These are phyloP conservation scores for Bombyx mandarina DNA, from an alignment of 1,140 invertebrate species.

Conservation along the genomic window DNA sequence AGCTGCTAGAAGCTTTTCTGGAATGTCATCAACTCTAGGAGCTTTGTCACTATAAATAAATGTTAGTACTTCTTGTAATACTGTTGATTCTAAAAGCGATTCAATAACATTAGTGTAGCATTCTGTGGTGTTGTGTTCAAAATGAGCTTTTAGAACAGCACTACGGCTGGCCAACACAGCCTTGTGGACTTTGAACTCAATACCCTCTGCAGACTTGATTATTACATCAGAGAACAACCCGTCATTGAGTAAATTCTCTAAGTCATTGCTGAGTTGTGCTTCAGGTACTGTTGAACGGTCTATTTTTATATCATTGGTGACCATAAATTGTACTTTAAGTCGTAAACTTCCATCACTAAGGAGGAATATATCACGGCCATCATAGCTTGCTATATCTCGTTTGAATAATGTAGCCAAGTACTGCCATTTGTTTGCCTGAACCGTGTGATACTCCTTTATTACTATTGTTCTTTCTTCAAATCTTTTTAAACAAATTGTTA, in stretches of 20 bases:
- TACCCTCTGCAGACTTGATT: conserved; percentile 51
- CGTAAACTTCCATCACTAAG: conserved; percentile 50
- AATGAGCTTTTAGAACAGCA: conserved; percentile 79
- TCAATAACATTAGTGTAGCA: conserved; percentile 73
- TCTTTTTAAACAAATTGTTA: conserved; percentile 52
- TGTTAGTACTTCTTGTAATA: conserved; percentile 75
- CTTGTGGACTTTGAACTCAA: conserved; percentile 57
- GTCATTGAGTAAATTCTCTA: conserved; percentile 51
- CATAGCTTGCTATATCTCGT: conserved; percentile 41
- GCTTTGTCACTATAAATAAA: conserved; percentile 81
- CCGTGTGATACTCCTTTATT: conserved; percentile 52
- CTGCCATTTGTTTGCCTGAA: conserved; percentile 59
- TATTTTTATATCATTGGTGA: conserved; percentile 54
- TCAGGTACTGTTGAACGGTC: conserved; percentile 37
- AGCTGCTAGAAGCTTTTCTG: conserved; percentile 55
- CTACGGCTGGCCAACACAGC: conserved; percentile 67
- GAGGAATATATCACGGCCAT: conserved; percentile 39
- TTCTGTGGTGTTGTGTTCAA: conserved; percentile 80
- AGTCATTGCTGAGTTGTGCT: conserved; percentile 47
- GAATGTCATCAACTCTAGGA: conserved; percentile 68
- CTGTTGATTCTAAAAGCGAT: conserved; percentile 72
- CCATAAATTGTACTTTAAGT: conserved; percentile 56
- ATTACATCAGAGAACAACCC: conserved; percentile 55
- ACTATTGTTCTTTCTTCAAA: conserved; percentile 57
- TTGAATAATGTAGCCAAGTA: conserved; percentile 53